Conservation (phyloP, 2,113 vertebrate species). For the Hucho hucho region DNA sequence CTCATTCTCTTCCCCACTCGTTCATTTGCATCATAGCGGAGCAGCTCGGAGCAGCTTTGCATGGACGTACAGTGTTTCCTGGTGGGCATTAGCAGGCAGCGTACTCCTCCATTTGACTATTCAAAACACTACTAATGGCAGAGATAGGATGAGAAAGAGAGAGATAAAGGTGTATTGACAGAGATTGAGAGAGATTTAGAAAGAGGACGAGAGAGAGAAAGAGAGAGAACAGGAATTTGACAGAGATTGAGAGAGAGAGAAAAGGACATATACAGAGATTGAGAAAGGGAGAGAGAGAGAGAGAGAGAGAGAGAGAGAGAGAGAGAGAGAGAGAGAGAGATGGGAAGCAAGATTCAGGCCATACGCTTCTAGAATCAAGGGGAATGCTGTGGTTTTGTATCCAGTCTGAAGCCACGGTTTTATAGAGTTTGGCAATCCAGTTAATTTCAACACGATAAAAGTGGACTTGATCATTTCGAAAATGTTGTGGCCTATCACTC, state of each 20-base stretch:
- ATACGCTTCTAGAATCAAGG: too few relatives aligned
- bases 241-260: not conserved
- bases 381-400: too few relatives aligned
- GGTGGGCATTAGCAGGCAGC: not conserved
- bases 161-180: not conserved
- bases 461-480: too few relatives aligned
- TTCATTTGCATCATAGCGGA: conserved; percentile 7
- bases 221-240: not conserved
- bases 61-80: not conserved
- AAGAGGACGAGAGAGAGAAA: not conserved
- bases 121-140: not conserved
- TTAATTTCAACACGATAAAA: too few relatives aligned
- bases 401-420: too few relatives aligned
- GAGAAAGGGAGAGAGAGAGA: not conserved
- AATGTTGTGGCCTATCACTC: too few relatives aligned
- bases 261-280: not conserved
- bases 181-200: not conserved
- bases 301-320: not conserved
- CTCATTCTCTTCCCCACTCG: not conserved
- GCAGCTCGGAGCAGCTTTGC: not conserved
- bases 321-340: conserved; percentile 3
- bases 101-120: conserved; percentile 2
- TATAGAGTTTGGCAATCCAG: not conserved
- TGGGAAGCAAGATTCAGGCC: not conserved
- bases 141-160: not conserved